Evolutionary conservation across 2,888 invertebrate genomes (phyloP).

Genomic region (Drosophila macrothrix): DNA sequence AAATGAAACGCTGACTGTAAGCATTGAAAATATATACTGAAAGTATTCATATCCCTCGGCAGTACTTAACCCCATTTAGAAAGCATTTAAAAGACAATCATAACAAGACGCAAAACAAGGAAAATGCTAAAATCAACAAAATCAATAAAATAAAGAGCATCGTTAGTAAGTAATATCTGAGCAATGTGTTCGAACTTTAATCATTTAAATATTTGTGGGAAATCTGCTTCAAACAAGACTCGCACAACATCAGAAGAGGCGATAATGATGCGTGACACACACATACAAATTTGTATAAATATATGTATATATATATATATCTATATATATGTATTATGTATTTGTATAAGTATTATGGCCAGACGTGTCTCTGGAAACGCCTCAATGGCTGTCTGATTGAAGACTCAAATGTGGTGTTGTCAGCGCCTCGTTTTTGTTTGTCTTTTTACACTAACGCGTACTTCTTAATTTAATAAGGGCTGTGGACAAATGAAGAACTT

Average conservation of each 20-base stretch:
- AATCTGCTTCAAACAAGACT: constrained; percentile 24
- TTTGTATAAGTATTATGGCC: constrained; percentile 16
- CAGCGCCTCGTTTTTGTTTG: constrained; percentile 52
- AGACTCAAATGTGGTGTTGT: constrained; percentile 67
- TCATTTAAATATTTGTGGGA: constrained; percentile 30
- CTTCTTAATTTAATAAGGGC: constrained; percentile 57
- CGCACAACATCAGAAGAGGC: constrained; percentile 42
- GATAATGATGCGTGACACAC: constrained; percentile 64
- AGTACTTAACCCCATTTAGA: constrained; percentile 5
- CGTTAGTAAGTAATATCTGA: background rate
- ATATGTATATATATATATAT: constrained; percentile 10
- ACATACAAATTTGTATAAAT: background rate
- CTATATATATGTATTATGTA: background rate
- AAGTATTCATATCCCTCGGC: background rate
- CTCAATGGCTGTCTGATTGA: constrained; percentile 80
- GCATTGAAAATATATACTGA: background rate
- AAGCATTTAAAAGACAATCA: constrained; percentile 44
- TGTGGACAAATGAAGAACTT: constrained; percentile 77
- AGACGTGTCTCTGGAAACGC: constrained; percentile 76
- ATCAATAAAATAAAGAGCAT: constrained; percentile 48
- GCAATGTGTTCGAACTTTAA: background rate
- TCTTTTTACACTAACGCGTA: constrained; percentile 49
- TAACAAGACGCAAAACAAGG: constrained; percentile 62
- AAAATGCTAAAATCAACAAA: constrained; percentile 51
- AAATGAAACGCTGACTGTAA: constrained; percentile 36